These are phyloP conservation scores for Blera fallax DNA, from an alignment of 2,888 invertebrate species.

Conservation along the genomic window DNA sequence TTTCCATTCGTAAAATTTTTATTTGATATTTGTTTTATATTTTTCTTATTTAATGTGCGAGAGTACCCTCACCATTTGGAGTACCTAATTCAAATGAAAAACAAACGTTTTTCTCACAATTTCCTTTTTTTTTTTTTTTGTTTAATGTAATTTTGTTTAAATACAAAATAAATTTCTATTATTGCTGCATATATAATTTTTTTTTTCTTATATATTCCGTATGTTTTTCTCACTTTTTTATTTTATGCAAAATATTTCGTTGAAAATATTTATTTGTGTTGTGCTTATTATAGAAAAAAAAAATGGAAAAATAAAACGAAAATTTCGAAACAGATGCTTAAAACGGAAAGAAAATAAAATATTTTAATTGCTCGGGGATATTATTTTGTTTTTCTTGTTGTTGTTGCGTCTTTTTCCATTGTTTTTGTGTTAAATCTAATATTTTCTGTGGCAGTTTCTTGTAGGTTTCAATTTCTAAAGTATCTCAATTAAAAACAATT, in stretches of 20 bases:
- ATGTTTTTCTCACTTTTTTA: constrained; percentile 19
- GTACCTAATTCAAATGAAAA: constrained; percentile 56
- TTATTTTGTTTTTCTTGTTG: constrained; percentile 33
- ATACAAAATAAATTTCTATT: constrained; percentile 65
- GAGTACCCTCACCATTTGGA: constrained; percentile 43
- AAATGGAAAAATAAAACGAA: not conserved
- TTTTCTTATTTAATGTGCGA: constrained; percentile 54
- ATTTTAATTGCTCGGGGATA: constrained; percentile 47
- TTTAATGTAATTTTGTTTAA: constrained; percentile 18
- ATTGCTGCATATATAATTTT: constrained; percentile 52
- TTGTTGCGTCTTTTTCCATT: constrained; percentile 6
- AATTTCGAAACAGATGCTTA: not conserved
- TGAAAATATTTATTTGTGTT: constrained; percentile 54
- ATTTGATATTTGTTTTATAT: constrained; percentile 75
- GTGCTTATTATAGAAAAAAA: constrained; percentile 19
- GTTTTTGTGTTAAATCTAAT: constrained; percentile 36
- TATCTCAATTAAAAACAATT: constrained; percentile 38
- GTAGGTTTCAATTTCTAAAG: constrained; percentile 56
- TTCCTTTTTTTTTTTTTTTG: constrained; percentile 3
- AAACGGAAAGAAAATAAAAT: not conserved
- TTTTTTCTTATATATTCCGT: not conserved
- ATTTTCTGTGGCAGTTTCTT: constrained; percentile 65
- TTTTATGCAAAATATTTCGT: constrained; percentile 58
- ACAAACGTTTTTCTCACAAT: constrained; percentile 49
- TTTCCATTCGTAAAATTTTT: constrained; percentile 65